Percentiles rank a stretch among this genome's conserved stretches.
These are phyloP conservation scores for Ardeotis arabs DNA, from an alignment of 2,113 vertebrate genomes.

Conservation along the genomic window DNA sequence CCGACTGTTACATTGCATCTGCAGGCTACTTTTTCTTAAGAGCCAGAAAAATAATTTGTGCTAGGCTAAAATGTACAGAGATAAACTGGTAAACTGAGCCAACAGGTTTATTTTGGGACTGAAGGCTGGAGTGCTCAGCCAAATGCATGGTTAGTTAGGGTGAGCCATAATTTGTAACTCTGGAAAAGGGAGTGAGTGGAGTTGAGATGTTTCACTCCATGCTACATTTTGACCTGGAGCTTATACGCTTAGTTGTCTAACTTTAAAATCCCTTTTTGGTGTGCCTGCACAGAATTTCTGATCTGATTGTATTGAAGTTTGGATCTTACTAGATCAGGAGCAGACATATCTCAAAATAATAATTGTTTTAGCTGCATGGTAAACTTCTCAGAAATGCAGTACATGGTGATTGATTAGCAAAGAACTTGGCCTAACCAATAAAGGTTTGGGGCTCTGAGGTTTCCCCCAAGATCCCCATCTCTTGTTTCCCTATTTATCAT, in stretches of 20 bases:
- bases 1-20: not conserved
- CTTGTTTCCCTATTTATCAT: not conserved
- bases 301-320: not conserved
- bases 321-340: accelerated
- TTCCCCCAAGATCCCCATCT: not conserved
- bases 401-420: not conserved
- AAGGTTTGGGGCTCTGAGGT: not conserved
- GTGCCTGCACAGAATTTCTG: not conserved
- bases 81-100: not conserved
- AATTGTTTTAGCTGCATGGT: not conserved
- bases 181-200: not conserved
- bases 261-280: not conserved
- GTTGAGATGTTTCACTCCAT: not conserved
- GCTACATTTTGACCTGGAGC: not conserved
- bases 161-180: not conserved
- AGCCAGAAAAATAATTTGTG: not conserved
- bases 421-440: not conserved
- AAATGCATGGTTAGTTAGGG: not conserved
- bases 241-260: not conserved
- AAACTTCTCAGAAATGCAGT: not conserved
- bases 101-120: not conserved
- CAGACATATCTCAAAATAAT: not conserved
- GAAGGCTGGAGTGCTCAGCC: not conserved
- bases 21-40: not conserved
- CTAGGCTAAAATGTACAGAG: not conserved